These are phyloP conservation scores for Automeris io DNA, from an alignment of 2,888 invertebrate species.

Conservation along the genomic window DNA sequence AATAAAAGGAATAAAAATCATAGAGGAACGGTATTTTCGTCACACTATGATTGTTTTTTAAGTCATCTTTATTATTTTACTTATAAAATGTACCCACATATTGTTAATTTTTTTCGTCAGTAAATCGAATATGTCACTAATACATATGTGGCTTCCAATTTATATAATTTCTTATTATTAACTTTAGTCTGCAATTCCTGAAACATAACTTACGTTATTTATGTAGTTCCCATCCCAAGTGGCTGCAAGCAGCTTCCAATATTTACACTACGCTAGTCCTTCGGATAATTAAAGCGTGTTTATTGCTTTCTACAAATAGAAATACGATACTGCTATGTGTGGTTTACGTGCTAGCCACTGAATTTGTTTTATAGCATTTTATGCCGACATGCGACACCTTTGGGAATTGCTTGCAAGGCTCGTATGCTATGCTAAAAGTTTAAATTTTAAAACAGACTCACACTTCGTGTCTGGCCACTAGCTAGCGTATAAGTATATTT, in stretches of 20 bases:
- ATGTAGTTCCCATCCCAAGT: background rate
- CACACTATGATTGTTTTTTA: too few relatives aligned
- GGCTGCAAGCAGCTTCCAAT: background rate
- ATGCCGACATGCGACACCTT: background rate
- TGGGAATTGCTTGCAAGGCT: background rate
- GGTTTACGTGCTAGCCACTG: slow-evolving; percentile 1
- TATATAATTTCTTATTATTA: too few relatives aligned
- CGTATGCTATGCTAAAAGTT: background rate
- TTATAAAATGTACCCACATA: too few relatives aligned
- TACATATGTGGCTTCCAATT: too few relatives aligned
- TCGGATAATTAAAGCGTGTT: slow-evolving; percentile 2
- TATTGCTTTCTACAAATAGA: background rate
- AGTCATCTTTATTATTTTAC: too few relatives aligned
- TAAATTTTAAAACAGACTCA: background rate
- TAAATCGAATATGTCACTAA: too few relatives aligned
- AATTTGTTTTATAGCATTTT: slow-evolving; percentile 1
- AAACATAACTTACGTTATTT: background rate
- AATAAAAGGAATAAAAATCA: too few relatives aligned
- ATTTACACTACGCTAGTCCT: slow-evolving; percentile 1
- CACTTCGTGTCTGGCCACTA: too few relatives aligned
- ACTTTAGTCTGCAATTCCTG: background rate
- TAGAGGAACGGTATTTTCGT: too few relatives aligned
- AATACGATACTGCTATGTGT: background rate
- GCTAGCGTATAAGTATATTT: too few relatives aligned
- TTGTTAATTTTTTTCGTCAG: too few relatives aligned